Evolutionary conservation across 2,113 vertebrate species (phyloP).

Genomic region (Silurus meridionalis): DNA sequence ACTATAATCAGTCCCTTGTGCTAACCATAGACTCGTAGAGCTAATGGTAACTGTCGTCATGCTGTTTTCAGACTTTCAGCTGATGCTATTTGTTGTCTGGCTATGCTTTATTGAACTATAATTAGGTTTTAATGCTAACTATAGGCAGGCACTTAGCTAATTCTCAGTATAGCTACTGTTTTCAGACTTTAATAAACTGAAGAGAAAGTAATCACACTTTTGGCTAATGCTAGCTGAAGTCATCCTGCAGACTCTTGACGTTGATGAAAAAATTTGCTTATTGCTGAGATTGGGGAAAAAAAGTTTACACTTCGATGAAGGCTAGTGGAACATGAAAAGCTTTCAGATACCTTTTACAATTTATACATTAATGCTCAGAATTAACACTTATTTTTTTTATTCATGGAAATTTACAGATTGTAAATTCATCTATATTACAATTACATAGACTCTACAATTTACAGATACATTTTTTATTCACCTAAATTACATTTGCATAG

Average conservation of each 20-base stretch:
- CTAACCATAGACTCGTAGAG: neutral
- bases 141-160: neutral
- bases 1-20: constrained; percentile 15
- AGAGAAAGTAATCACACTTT: neutral
- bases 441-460: neutral
- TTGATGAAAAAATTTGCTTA: no score
- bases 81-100: neutral
- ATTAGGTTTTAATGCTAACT: constrained; percentile 3
- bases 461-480: neutral
- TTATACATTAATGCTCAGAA: neutral
- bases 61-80: neutral
- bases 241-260: neutral
- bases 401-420: no score
- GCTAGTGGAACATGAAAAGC: neutral
- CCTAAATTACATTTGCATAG: neutral
- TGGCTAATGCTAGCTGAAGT: neutral
- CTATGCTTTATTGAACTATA: constrained; percentile 2
- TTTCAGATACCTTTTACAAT: neutral
- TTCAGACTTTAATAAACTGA: neutral
- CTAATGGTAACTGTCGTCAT: neutral
- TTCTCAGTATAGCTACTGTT: neutral
- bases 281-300: neutral
- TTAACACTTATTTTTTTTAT: neutral
- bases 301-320: neutral
- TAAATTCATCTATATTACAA: neutral